Base-by-base conservation (phyloP, 2,113 vertebrate genomes). In the Elephas maximus region DNA sequence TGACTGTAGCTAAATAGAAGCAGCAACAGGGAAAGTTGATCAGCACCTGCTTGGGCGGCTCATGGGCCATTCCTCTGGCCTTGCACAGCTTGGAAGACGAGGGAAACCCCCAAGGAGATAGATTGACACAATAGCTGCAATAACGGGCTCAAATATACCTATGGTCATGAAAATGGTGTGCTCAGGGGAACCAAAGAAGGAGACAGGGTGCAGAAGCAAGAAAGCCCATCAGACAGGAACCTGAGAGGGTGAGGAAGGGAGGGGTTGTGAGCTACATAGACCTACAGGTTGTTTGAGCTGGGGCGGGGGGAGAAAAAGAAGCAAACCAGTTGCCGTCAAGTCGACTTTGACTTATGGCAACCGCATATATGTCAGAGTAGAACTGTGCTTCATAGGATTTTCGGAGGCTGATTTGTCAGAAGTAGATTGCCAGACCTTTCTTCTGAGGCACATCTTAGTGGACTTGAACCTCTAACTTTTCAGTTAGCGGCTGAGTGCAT, bases 141-240 rank as follows among this genome's bases (percentile, higher is more conserved):
- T 33, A n/a, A 20, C 18, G 30, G 26, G 8, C 10, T 73, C 69
- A 18, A 18, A n/a, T 26, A 37, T 11, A 21, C 15, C 71, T 28
- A 65, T 28, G 63, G 63, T 28, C 71, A 8, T 21, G 6, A 37
- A 73, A 26, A 20, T 73, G 71, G 20, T 33, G 71, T 60, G 24
- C 37, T 12, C 41, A 20, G 33, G 37, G 48, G 18, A 67, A 48
- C 14, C 0, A 3, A 10, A 48, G 69, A 26, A 2, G 0, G 44
- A 48, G 30, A 44, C 17, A 65, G 6, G 60, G 21, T 1, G 7
- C 51, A 33, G 44, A n/a, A 63, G 10, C 24, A 48, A 44, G 62
- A n/a, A 17, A 17, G 7, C 8, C 5, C 0, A 0, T 3, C 8
- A 48, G 65, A 21, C 6, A 20, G n/a, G n/a, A 65, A 53, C 8